phyloP scores from a whole-genome alignment of 2,113 vertebrate genomes.

The Labrus mixtus region DNA sequence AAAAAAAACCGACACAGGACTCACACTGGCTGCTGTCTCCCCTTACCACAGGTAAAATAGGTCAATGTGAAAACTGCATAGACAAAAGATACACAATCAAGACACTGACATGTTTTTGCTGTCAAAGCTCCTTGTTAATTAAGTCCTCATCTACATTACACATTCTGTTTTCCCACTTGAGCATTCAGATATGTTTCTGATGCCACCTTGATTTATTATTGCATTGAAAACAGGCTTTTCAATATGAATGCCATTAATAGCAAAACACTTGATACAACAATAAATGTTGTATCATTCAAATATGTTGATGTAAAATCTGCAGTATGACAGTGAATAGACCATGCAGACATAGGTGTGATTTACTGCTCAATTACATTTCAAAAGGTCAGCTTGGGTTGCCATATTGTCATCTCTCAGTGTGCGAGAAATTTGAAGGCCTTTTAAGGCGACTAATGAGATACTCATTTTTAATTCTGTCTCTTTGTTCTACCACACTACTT shows the following conservation, averaged over 20 bases:
- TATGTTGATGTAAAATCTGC: neutral
- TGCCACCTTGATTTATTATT: neutral
- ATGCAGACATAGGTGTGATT: neutral
- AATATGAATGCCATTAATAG: neutral
- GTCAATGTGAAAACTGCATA: neutral
- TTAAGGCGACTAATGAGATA: neutral
- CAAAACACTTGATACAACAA: neutral
- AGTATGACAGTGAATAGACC: neutral
- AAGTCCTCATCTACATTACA: neutral
- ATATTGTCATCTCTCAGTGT: neutral
- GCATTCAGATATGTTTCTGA: neutral
- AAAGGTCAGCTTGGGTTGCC: neutral
- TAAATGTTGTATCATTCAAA: neutral
- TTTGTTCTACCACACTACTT: neutral
- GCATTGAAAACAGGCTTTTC: conserved; percentile 2
- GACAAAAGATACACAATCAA: neutral
- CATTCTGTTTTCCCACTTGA: conserved; percentile 5
- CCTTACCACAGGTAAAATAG: too few relatives aligned
- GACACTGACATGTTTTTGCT: conserved; percentile 6
- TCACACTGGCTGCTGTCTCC: too few relatives aligned
- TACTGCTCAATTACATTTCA: neutral
- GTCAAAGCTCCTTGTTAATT: neutral
- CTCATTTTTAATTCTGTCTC: conserved; percentile 1
- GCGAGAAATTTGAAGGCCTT: neutral
- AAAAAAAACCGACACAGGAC: too few relatives aligned